Conservation (phyloP, 2,113 vertebrate genomes). For the Himantopus leucocephalus region DNA sequence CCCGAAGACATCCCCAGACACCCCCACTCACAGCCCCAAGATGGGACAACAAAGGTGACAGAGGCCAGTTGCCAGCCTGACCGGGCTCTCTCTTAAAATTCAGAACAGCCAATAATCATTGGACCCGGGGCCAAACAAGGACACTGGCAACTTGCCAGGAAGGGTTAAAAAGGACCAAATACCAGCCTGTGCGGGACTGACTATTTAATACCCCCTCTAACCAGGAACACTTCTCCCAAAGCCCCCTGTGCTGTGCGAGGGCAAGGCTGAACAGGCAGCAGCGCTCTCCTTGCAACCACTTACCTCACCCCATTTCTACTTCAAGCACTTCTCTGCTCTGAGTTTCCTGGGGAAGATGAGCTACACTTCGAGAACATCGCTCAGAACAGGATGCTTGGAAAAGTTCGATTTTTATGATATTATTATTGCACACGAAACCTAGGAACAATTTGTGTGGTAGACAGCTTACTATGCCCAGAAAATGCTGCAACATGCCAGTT, state of each 20-base stretch:
- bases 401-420: not conserved
- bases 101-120: not conserved
- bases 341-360: not conserved
- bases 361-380: not conserved
- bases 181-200: not conserved
- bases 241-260: not conserved
- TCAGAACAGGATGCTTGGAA: not conserved
- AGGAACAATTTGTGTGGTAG: not conserved
- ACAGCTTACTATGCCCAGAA: not conserved
- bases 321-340: not conserved
- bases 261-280: fast-evolving
- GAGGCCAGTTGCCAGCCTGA: not conserved
- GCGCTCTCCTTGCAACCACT: not conserved
- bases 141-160: not conserved
- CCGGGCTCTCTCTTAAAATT: not conserved
- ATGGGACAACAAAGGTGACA: not conserved
- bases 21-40: too few relatives aligned
- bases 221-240: not conserved
- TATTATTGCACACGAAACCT: not conserved
- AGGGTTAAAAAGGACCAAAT: not conserved
- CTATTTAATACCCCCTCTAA: not conserved
- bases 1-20: not conserved
- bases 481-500: not conserved
- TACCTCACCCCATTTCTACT: not conserved
- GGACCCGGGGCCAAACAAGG: not conserved